Evolutionary conservation across 2,888 invertebrate species (phyloP), one percentile per base, ranked within the genome.

Genomic region (Neoascia interrupta): DNA sequence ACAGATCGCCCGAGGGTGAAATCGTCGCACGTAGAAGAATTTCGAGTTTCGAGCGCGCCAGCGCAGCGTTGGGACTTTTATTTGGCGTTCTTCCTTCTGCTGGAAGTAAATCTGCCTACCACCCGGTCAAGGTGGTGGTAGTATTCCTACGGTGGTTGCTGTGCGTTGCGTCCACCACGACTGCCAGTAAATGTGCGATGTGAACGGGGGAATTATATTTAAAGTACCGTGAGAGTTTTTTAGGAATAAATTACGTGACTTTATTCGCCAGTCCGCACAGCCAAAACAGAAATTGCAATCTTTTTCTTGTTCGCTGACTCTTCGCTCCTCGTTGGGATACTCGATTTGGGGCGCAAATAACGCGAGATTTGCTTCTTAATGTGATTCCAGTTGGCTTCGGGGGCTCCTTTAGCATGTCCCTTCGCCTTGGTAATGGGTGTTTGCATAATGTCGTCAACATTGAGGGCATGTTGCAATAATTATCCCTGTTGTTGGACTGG

Each of bases 101-200:
- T 16, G 19, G 15, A 10, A 6, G 11, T 31, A 26, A 19, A 16
- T 28, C n/a, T n/a, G n/a, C n/a, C n/a, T n/a, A n/a, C n/a, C n/a
- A n/a, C n/a, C n/a, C n/a, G n/a, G n/a, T n/a, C n/a, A n/a, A n/a
- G n/a, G n/a, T n/a, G n/a, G n/a, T n/a, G n/a, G n/a, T n/a, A n/a
- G n/a, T n/a, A n/a, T n/a, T n/a, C n/a, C n/a, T n/a, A 18, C 37
- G 53, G 45, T 49, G 39, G 47, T 68, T 60, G 63, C 66, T 21
- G 68, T 74, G 74, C 61, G 74, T 75, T 36, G 66, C 51, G 31
- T 49, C 37, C 31, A 31, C n/a, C 31, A 31, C 31, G 8, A 31
- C 31, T n/a, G 31, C 31, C 31, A 84, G 84, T 82, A 86, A 86
- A 84, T 87, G 87, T 69, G 86, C 88, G 81, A 87, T 87, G 88